Conservation (phyloP, 2,113 vertebrate genomes). For the Prinia subflava region DNA sequence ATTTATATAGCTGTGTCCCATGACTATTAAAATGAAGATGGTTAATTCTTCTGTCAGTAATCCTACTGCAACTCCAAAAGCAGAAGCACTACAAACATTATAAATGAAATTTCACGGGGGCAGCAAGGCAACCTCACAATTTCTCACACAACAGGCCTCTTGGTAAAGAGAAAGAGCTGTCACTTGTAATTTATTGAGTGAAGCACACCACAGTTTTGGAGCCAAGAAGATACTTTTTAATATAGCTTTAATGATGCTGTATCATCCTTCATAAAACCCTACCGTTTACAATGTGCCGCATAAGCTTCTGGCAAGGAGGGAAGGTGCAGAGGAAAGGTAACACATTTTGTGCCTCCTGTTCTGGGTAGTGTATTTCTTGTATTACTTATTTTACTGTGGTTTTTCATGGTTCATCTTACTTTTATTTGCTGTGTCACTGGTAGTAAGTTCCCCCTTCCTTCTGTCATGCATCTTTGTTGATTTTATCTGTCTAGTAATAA, state of each 20-base stretch:
- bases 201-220: neutral
- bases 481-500: neutral
- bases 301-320: neutral
- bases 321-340: neutral
- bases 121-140: neutral
- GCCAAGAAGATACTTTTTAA: neutral
- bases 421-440: neutral
- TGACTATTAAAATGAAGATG: neutral
- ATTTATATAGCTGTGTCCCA: neutral
- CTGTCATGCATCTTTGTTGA: neutral
- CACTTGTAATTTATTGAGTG: conserved; percentile 5
- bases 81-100: neutral
- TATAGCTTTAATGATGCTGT: neutral
- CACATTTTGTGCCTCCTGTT: neutral
- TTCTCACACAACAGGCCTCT: neutral
- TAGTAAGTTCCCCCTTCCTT: neutral
- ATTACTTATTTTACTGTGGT: neutral
- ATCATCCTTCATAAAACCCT: neutral
- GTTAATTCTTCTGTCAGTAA: neutral
- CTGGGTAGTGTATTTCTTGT: neutral
- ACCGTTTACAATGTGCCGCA: neutral
- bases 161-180: neutral
- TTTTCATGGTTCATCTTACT: neutral
- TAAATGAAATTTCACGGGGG: neutral
- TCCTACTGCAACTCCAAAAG: neutral